Conservation (phyloP, 2,113 vertebrate species). For the Scytalopus superciliaris region DNA sequence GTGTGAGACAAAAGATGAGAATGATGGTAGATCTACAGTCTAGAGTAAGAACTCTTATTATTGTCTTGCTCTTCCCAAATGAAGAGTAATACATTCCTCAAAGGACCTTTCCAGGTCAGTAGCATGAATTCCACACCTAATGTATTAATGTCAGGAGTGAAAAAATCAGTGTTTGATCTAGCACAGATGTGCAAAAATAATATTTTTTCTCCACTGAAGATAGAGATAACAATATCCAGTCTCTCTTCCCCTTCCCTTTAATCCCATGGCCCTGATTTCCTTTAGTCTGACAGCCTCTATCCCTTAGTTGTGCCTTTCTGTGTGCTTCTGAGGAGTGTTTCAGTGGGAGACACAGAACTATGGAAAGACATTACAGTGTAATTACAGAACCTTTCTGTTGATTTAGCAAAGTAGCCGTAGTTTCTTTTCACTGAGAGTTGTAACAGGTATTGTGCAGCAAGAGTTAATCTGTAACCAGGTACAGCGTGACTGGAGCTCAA, state of each 20-base stretch:
- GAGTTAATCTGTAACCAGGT: not conserved
- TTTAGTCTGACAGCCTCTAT: not conserved
- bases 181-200: not conserved
- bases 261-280: not conserved
- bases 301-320: not conserved
- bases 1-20: conserved; percentile 16
- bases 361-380: not conserved
- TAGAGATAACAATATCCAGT: not conserved
- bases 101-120: conserved; percentile 1
- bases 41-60: not conserved
- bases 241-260: not conserved
- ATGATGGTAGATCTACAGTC: not conserved
- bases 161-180: conserved; percentile 8
- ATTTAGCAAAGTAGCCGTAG: not conserved
- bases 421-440: not conserved
- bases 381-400: not conserved
- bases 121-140: not conserved
- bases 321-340: not conserved
- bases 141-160: not conserved
- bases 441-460: not conserved
- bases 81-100: not conserved
- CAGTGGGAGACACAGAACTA: not conserved
- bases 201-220: not conserved
- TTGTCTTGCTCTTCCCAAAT: not conserved
- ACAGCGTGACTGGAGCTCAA: not conserved